A percentile compares a stretch with the other conserved stretches of the same genome.
Evolutionary conservation across 2,797 vertebrate genomes (phyloP).

Genomic region (Heterohyrax brucei): DNA sequence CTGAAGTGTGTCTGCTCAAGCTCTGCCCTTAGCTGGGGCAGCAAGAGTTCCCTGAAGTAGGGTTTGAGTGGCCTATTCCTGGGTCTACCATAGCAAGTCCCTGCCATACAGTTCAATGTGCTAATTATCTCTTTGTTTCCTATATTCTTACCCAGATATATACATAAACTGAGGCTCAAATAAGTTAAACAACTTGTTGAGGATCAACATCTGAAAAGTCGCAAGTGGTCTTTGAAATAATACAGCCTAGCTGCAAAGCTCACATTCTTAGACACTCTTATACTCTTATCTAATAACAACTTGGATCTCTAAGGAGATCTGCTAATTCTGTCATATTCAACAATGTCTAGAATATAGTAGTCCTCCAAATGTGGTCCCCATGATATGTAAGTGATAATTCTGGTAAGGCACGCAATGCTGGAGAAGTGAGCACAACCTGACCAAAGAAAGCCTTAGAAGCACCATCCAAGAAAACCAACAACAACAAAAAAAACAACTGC

Average conservation of each 20-base stretch:
- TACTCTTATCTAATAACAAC: background rate
- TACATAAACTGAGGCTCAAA: background rate
- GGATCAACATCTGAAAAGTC: background rate
- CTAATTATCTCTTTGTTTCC: slow-evolving; percentile 2
- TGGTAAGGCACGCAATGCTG: too few species aligned
- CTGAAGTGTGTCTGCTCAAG: background rate
- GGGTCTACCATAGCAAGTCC: background rate
- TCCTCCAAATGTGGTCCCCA: slow-evolving; percentile 5
- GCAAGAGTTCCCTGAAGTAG: background rate
- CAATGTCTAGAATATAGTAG: background rate
- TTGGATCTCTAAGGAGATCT: background rate
- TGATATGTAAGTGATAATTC: too few species aligned
- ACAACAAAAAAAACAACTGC: too few species aligned
- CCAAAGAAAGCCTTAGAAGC: too few species aligned
- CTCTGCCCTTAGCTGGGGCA: background rate
- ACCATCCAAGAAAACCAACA: too few species aligned
- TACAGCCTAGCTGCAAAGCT: background rate
- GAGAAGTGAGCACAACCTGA: too few species aligned
- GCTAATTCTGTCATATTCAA: background rate
- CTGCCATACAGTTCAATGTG: background rate
- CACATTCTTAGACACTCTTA: background rate
- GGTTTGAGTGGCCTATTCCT: too few species aligned
- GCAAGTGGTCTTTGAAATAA: background rate
- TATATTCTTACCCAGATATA: background rate
- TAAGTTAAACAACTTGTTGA: slow-evolving; percentile 12